A percentile compares a stretch with the other conserved stretches of the same genome.
phyloP scores from a whole-genome alignment of 1,140 invertebrate species.

The Rhizoglyphus robini region DNA sequence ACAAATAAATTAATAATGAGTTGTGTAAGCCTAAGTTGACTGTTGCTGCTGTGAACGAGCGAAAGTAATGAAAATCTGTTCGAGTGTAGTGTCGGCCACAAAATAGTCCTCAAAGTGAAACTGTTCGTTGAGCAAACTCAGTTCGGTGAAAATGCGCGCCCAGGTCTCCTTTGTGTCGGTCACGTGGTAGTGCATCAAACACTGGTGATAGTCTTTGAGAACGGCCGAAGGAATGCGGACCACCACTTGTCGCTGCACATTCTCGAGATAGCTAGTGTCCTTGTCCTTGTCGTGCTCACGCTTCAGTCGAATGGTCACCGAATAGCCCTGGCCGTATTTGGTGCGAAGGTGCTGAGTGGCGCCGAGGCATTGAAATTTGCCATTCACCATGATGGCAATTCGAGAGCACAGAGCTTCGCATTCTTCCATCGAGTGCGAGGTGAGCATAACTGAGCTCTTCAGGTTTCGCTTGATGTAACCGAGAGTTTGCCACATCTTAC shows the following conservation, averaged over 20 bases:
- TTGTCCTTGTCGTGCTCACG: slow-evolving; percentile 28
- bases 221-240: neutral
- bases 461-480: too few relatives aligned
- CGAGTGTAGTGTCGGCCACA: slow-evolving; percentile 40
- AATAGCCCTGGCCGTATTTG: slow-evolving; percentile 63
- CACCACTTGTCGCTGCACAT: neutral
- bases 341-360: slow-evolving; percentile 52
- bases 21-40: neutral
- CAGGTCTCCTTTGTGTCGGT: slow-evolving; percentile 32
- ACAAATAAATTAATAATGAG: too few relatives aligned
- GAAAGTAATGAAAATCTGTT: slow-evolving; percentile 12
- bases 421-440: too few relatives aligned
- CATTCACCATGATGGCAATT: slow-evolving; percentile 83
- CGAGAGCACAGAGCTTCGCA: too few relatives aligned
- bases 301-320: slow-evolving; percentile 40
- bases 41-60: neutral
- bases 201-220: slow-evolving; percentile 20
- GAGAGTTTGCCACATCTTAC: slow-evolving; percentile 36
- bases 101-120: slow-evolving; percentile 40
- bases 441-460: slow-evolving; percentile 63
- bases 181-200: slow-evolving; percentile 51
- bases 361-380: slow-evolving; percentile 57
- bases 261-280: slow-evolving; percentile 28
- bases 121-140: slow-evolving; percentile 31
- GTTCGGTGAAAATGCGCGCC: slow-evolving; percentile 34